phyloP scores from a whole-genome alignment of 1,140 invertebrate genomes.

The Trichogramma pretiosum region DNA sequence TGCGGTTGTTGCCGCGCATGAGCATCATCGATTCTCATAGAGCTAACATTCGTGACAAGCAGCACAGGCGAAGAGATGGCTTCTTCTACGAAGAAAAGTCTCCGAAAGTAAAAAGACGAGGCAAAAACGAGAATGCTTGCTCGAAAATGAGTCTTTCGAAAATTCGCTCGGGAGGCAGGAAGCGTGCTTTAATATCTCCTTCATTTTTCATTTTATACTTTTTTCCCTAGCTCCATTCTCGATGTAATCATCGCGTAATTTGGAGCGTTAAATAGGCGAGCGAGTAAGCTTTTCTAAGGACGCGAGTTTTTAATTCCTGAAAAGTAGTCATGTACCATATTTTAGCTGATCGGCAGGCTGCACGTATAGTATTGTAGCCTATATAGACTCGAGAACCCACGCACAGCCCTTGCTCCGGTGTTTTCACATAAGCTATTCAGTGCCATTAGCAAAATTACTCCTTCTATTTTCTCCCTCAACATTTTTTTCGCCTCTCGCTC shows the following conservation, averaged over 20 bases:
- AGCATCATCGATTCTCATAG: constrained; percentile 14
- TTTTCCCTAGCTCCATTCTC: constrained; percentile 17
- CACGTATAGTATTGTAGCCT: neutral
- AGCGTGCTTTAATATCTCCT: no score
- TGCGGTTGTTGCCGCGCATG: neutral
- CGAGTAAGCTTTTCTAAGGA: no score
- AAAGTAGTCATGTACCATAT: constrained; percentile 33
- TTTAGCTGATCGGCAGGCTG: constrained; percentile 28
- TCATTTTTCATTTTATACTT: no score
- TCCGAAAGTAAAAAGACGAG: neutral
- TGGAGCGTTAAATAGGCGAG: constrained; percentile 31
- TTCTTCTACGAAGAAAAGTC: constrained; percentile 1
- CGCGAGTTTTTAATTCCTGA: constrained; percentile 38
- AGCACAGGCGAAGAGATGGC: no score
- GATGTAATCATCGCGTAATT: constrained; percentile 37
- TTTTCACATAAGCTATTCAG: constrained; percentile 17
- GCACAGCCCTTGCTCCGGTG: no score
- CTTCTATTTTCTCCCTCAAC: neutral
- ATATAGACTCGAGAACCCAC: neutral
- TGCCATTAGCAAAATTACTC: constrained; percentile 24
- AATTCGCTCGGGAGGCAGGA: no score
- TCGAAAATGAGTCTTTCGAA: constrained; percentile 7
- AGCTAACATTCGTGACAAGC: no score
- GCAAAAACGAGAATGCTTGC: neutral
- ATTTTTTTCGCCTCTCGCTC: neutral